Evolutionary conservation across 2,113 vertebrate genomes (phyloP), one percentile per base, ranked within the genome.

Genomic region (Drymodes brunneopygia): DNA sequence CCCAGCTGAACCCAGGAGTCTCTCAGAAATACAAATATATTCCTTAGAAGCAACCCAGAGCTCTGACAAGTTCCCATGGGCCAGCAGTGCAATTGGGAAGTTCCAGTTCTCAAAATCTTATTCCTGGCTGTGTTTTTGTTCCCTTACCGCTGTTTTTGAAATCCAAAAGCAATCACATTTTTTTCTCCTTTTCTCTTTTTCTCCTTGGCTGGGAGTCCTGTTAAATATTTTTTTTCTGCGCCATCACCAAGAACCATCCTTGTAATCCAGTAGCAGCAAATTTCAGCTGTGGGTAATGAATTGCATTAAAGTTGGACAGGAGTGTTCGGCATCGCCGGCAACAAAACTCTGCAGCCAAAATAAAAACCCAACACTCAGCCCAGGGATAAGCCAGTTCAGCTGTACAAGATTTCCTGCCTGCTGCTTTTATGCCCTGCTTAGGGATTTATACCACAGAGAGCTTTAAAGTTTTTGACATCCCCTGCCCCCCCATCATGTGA

Each of bases 391-490:
- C 77, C 23, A 58, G 31, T 61, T 91, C 87, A 91, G 94, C 95
- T 94, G 79, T 4, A 45, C 65, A 61, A 92, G 74, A 91, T 91
- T 96, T 92, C 86, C 81, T 96, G 90, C 64, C 44, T 58, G 81
- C 67, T 56, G 4, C 94, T 96, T 93, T 60, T 62, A 14, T 92
- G 70, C 86, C 50, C 79, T 89, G 75, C 69, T 72, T 81, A 84
- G 79, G 80, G 83, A 74, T 94, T 95, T 90, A 29, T 86, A 56
- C 61, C 84, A 35, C 67, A 71, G 92, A 79, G 88, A 95, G 95
- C 90, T 96, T 97, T 70, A 88, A 58, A 53, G 86, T 80, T 95
- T 92, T 35, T 95, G 95, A 96, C 94, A 65, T 87, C 66, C 62
- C n/a, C n/a, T n/a, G n/a, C n/a, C n/a, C 45, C 60, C 62, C 53